phyloP scores from a whole-genome alignment of 1,140 invertebrate genomes.

The Pachyrhynchus sulphureomaculatus region DNA sequence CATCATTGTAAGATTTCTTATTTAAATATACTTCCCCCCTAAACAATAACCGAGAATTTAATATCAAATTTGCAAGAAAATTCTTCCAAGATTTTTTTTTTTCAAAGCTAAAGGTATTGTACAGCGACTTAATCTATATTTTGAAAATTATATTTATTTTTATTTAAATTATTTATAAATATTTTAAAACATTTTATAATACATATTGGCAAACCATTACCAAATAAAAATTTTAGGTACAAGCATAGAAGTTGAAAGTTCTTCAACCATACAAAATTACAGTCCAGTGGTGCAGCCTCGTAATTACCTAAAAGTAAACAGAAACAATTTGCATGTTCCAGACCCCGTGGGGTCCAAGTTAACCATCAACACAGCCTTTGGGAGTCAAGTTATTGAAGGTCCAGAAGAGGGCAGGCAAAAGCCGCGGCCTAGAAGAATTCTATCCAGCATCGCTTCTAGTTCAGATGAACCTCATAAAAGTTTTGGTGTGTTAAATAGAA shows the following conservation, averaged over 20 bases:
- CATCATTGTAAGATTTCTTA: too few species aligned
- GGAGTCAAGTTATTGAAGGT: slow-evolving; percentile 50
- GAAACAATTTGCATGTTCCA: slow-evolving; percentile 44
- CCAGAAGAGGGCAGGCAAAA: slow-evolving; percentile 49
- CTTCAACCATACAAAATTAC: slow-evolving; percentile 47
- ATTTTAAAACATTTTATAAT: too few species aligned
- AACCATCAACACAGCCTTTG: slow-evolving; percentile 54
- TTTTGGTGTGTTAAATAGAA: slow-evolving; percentile 46
- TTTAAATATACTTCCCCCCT: too few species aligned
- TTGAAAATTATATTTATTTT: too few species aligned
- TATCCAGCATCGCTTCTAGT: slow-evolving; percentile 58
- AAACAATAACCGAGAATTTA: too few species aligned
- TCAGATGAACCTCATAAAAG: slow-evolving; percentile 55
- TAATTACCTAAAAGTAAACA: slow-evolving; percentile 36
- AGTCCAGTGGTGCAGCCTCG: slow-evolving; percentile 43
- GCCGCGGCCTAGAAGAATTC: slow-evolving; percentile 47
- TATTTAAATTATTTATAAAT: too few species aligned
- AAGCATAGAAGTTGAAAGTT: slow-evolving; percentile 49
- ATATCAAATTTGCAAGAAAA: too few species aligned
- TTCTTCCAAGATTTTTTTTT: too few species aligned
- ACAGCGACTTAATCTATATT: too few species aligned
- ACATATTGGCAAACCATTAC: slow-evolving; percentile 6
- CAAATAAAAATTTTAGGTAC: slow-evolving; percentile 43
- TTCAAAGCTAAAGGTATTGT: too few species aligned
- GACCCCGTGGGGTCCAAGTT: slow-evolving; percentile 52